These are phyloP conservation scores for Hoplostethus atlanticus DNA, from an alignment of 2,797 vertebrate species.

Conservation along the genomic window DNA sequence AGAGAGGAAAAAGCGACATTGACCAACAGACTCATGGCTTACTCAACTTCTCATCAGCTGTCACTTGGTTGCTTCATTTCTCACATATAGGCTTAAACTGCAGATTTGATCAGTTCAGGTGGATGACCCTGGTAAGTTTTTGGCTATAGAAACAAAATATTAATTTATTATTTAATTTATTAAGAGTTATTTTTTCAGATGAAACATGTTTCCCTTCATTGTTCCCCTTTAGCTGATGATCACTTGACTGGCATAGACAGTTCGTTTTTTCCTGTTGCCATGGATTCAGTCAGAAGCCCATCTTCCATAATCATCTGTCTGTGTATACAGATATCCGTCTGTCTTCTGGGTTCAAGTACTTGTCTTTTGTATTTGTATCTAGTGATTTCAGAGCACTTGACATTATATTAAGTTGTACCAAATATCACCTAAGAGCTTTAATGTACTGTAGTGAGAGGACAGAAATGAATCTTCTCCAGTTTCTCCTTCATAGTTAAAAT, in stretches of 20 bases:
- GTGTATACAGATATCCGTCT: slow-evolving; percentile 46
- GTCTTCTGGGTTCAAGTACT: slow-evolving; percentile 71
- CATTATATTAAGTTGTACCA: not conserved
- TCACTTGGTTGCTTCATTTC: not conserved
- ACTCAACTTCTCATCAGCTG: not conserved
- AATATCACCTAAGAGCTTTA: not conserved
- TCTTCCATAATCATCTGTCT: slow-evolving; percentile 43
- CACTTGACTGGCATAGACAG: slow-evolving; percentile 17
- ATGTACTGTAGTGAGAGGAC: not conserved
- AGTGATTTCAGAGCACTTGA: slow-evolving; percentile 16
- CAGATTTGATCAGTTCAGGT: slow-evolving; percentile 1
- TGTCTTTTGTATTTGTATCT: too few species aligned
- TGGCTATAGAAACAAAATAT: not conserved
- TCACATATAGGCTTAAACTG: slow-evolving; percentile 2
- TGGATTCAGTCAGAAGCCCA: slow-evolving; percentile 60
- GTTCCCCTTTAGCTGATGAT: slow-evolving; percentile 32
- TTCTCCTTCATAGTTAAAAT: not conserved
- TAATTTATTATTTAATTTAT: too few species aligned
- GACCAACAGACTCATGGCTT: slow-evolving; percentile 27
- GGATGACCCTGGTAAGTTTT: slow-evolving; percentile 56
- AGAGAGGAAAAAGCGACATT: slow-evolving; percentile 46
- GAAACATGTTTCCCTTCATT: not conserved
- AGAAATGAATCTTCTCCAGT: not conserved
- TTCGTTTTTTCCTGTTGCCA: slow-evolving; percentile 42
- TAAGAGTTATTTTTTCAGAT: not conserved